Evolutionary conservation across 2,888 invertebrate genomes (phyloP).

Genomic region (Polydrusus pterygomalis): DNA sequence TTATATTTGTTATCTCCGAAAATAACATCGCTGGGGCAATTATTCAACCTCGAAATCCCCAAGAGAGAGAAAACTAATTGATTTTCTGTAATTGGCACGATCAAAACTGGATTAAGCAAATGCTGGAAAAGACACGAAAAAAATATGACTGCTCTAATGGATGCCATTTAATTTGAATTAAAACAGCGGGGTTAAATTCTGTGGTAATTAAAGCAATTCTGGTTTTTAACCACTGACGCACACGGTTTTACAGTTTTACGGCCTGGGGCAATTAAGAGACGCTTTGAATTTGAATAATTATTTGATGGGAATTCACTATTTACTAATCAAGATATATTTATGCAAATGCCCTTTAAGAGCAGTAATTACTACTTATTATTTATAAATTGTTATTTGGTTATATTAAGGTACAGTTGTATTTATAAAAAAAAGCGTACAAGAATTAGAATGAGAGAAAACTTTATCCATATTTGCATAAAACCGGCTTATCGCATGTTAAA

Average conservation of each 20-base stretch:
- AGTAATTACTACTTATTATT: no score
- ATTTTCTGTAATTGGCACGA: slow-evolving; percentile 27
- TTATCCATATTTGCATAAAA: no score
- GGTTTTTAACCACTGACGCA: not conserved
- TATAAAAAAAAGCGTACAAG: no score
- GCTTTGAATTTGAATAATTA: not conserved
- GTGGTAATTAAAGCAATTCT: not conserved
- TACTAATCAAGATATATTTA: no score
- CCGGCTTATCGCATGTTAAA: no score
- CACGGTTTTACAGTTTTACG: not conserved
- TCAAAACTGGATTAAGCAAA: slow-evolving; percentile 26
- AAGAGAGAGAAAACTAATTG: slow-evolving; percentile 15
- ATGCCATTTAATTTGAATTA: slow-evolving; percentile 7
- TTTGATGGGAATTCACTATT: no score
- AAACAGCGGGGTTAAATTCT: not conserved
- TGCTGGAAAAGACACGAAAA: slow-evolving; percentile 7
- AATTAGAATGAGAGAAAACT: no score
- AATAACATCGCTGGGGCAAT: not conserved
- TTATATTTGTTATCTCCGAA: not conserved
- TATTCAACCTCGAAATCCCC: not conserved
- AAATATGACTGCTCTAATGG: slow-evolving; percentile 19
- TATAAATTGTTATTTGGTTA: no score
- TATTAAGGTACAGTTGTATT: no score
- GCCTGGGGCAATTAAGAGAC: not conserved
- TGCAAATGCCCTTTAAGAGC: no score